Percentiles rank a stretch among this genome's conserved stretches.
Conservation (phyloP, 2,797 vertebrate genomes). For the Urosaurus nigricauda region DNA sequence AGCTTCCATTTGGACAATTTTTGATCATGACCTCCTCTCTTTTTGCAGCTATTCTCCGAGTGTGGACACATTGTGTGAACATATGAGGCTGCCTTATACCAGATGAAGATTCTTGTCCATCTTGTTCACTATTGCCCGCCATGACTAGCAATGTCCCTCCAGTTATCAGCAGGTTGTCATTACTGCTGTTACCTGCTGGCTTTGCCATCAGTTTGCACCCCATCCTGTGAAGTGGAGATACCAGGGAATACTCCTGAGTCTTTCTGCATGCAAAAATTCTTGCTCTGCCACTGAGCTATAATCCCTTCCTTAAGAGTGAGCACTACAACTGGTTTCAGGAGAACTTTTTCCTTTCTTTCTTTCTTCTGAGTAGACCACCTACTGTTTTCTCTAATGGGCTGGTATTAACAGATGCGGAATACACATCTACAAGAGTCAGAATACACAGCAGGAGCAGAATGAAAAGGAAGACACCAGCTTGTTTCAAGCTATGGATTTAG, state of each 20-base stretch:
- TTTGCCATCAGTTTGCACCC: neutral
- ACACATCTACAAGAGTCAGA: constrained; percentile 71
- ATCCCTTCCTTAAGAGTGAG: neutral
- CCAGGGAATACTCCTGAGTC: neutral
- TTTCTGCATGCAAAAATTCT: neutral
- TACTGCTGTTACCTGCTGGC: neutral
- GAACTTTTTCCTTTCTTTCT: neutral
- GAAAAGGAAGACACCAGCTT: constrained; percentile 58
- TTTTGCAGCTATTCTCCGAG: no score
- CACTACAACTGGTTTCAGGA: neutral
- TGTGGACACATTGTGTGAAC: neutral
- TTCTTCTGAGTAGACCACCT: constrained; percentile 40
- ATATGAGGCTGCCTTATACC: neutral
- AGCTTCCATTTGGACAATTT: neutral
- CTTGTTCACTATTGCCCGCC: neutral
- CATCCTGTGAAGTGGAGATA: neutral
- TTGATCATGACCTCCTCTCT: neutral
- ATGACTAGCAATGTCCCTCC: neutral
- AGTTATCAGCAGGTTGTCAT: neutral
- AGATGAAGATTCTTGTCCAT: neutral
- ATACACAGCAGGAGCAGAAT: neutral
- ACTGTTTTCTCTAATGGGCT: constrained; percentile 78
- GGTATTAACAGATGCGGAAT: constrained; percentile 78
- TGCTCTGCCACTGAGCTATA: neutral
- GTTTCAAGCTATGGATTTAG: constrained; percentile 51